Conservation (phyloP, 2,797 vertebrate species). For the Protosalanx chinensis region DNA sequence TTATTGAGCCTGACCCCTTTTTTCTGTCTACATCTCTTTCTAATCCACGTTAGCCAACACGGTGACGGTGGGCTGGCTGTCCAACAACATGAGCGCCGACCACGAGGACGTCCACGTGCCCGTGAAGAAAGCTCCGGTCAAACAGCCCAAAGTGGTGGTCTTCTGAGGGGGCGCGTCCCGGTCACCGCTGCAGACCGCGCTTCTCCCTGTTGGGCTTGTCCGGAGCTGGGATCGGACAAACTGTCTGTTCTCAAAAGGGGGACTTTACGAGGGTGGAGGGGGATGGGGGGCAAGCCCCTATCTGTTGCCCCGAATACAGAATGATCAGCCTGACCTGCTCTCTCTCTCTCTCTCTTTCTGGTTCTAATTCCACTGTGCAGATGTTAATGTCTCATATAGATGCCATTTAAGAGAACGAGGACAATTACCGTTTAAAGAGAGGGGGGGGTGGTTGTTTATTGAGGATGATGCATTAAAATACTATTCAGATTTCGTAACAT, state of each 20-base stretch:
- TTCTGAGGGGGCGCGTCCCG: conserved; percentile 69
- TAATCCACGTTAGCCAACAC: conserved; percentile 67
- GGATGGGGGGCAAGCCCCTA: no score
- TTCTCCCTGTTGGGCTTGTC: neutral
- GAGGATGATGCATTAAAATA: no score
- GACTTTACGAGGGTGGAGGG: neutral
- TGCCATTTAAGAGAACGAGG: neutral
- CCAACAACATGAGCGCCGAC: conserved; percentile 87
- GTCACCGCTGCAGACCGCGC: neutral
- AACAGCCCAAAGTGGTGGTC: conserved; percentile 78
- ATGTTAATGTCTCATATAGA: no score
- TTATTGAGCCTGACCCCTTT: neutral
- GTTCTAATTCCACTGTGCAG: no score
- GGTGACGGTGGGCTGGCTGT: conserved; percentile 84
- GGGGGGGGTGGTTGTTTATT: no score
- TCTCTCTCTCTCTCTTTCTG: no score
- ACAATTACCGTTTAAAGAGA: neutral
- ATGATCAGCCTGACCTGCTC: no score
- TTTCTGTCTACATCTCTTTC: neutral
- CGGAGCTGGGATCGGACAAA: neutral
- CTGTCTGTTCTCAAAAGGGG: no score
- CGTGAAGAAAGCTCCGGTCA: conserved; percentile 68
- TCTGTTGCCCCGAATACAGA: no score
- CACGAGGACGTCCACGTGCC: conserved; percentile 79
- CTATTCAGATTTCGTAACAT: neutral